Percentiles rank a stretch among this genome's conserved stretches.
Conservation (phyloP, 2,113 vertebrate species). For the Paralichthys olivaceus region DNA sequence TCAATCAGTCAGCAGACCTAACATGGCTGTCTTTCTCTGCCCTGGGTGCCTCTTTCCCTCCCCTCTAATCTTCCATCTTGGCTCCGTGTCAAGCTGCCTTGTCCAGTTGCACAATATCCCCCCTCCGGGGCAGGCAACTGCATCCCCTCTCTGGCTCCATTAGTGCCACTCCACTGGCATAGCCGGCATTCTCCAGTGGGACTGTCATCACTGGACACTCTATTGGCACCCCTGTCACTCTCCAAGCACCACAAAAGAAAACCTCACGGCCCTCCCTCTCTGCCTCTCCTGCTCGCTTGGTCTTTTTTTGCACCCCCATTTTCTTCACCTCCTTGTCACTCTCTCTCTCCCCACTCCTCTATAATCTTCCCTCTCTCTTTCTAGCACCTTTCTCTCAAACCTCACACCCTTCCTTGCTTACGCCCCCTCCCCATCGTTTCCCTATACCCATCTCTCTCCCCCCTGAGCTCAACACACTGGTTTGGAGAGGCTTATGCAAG, state of each 20-base stretch:
- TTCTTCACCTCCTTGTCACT: conserved; percentile 58
- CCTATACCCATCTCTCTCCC: conserved; percentile 33
- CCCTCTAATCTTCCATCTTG: conserved; percentile 78
- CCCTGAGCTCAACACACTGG: conserved; percentile 57
- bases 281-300: conserved; percentile 59
- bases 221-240: conserved; percentile 79
- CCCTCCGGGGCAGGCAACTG: conserved; percentile 79
- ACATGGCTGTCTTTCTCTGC: conserved; percentile 77
- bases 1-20: conserved; percentile 81
- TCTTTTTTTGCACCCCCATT: conserved; percentile 65
- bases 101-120: conserved; percentile 82
- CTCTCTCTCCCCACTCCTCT: conserved; percentile 43
- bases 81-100: conserved; percentile 77
- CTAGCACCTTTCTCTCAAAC: conserved; percentile 68
- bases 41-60: conserved; percentile 60
- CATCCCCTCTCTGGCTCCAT: conserved; percentile 80
- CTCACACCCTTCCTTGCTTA: conserved; percentile 48
- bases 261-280: conserved; percentile 53
- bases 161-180: conserved; percentile 81
- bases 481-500: conserved; percentile 82
- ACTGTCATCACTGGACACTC: conserved; percentile 77
- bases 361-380: conserved; percentile 66
- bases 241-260: conserved; percentile 68
- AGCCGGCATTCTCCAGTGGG: conserved; percentile 79
- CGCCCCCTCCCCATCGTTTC: conserved; percentile 28